A percentile compares a stretch with the other conserved stretches of the same genome.
Conservation (phyloP, 2,888 invertebrate genomes). For the Sycophila texana region DNA sequence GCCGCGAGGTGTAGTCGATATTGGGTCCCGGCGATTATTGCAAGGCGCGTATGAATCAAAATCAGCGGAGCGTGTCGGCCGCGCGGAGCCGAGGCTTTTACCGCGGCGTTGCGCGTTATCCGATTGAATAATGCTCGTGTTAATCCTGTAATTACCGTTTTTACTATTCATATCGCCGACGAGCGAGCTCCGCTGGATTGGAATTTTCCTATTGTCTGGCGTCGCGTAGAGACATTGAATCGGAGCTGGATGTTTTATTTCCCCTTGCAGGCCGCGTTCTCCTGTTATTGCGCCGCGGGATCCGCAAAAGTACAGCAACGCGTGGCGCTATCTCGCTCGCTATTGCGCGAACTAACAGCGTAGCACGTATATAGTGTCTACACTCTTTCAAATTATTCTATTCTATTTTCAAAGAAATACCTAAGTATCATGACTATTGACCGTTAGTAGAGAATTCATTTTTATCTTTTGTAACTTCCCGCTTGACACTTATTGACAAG, state of each 20-base stretch:
- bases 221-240: slow-evolving; percentile 5
- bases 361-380: no score
- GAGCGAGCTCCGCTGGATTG: slow-evolving; percentile 1
- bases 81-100: background rate
- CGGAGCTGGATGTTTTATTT: background rate
- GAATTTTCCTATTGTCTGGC: slow-evolving; percentile 47
- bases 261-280: background rate
- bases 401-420: no score
- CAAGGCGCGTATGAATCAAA: background rate
- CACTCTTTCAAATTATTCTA: no score
- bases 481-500: no score
- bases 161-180: slow-evolving; percentile 32
- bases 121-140: slow-evolving; percentile 42
- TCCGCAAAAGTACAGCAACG: background rate
- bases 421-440: no score
- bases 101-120: background rate
- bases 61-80: slow-evolving; percentile 14
- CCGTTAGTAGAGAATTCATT: no score
- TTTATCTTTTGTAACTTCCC: no score
- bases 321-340: background rate
- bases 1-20: background rate
- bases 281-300: background rate
- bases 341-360: background rate
- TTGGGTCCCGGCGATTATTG: background rate
- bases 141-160: slow-evolving; percentile 49